Percentiles rank a stretch among this genome's conserved stretches.
Evolutionary conservation across 1,140 invertebrate species (phyloP).

Genomic region (Psix sp.): DNA sequence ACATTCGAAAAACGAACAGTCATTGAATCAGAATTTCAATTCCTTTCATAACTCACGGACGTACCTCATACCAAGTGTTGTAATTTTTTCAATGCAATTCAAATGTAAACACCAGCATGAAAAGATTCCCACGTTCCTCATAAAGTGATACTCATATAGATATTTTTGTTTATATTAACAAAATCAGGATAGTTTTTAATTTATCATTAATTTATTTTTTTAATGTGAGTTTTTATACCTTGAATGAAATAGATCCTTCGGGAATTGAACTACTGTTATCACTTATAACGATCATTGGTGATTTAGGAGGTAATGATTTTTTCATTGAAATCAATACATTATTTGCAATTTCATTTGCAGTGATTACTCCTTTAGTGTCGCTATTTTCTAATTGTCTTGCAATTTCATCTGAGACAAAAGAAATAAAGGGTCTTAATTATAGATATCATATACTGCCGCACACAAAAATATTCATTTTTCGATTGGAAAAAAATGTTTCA

Average conservation of each 20-base stretch:
- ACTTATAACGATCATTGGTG: constrained; percentile 66
- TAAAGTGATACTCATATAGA: too few species aligned
- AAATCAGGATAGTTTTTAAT: too few species aligned
- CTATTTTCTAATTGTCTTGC: constrained; percentile 82
- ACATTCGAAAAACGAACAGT: too few species aligned
- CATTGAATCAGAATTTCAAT: too few species aligned
- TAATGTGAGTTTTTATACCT: constrained; percentile 52
- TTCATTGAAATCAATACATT: constrained; percentile 62
- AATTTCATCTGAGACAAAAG: constrained; percentile 83
- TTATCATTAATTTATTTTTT: constrained; percentile 4
- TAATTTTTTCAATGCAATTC: too few species aligned
- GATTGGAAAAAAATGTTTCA: neutral
- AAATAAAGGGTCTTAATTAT: too few species aligned
- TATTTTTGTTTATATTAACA: too few species aligned
- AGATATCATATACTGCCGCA: neutral
- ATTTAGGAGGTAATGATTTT: constrained; percentile 27
- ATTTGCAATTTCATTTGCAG: constrained; percentile 76
- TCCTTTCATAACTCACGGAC: too few species aligned
- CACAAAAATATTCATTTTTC: neutral
- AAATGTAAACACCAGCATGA: too few species aligned
- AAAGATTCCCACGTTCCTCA: too few species aligned
- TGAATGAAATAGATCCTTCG: constrained; percentile 66
- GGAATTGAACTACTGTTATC: constrained; percentile 60
- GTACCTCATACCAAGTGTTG: too few species aligned
- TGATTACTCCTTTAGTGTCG: constrained; percentile 82